Evolutionary conservation across 1,140 invertebrate genomes (phyloP).

Genomic region (Heliconius hermathena): DNA sequence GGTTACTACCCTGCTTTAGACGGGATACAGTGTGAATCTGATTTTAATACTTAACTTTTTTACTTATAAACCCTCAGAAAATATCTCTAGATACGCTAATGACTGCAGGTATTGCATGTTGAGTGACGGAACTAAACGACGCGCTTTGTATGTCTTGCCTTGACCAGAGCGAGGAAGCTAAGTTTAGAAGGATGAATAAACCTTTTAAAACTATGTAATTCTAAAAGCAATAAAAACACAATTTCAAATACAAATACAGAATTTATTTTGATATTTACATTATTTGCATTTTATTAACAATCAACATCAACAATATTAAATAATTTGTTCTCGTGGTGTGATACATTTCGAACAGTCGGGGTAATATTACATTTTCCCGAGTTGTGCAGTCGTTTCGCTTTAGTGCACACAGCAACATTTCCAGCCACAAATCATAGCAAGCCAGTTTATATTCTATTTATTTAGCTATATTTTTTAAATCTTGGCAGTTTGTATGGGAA

Average conservation of each 20-base stretch:
- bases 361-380: slow-evolving; percentile 67
- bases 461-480: slow-evolving; percentile 34
- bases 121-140: no score
- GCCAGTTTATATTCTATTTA: slow-evolving; percentile 33
- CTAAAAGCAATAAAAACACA: slow-evolving; percentile 48
- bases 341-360: slow-evolving; percentile 75
- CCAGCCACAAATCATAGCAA: slow-evolving; percentile 37
- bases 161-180: no score
- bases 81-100: no score
- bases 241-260: slow-evolving; percentile 83
- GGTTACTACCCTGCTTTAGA: no score
- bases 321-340: slow-evolving; percentile 80
- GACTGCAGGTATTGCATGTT: no score
- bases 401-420: slow-evolving; percentile 41
- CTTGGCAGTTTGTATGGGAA: slow-evolving; percentile 46
- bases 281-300: slow-evolving; percentile 84
- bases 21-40: no score
- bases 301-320: slow-evolving; percentile 84
- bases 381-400: slow-evolving; percentile 58
- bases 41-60: no score
- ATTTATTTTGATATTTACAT: slow-evolving; percentile 84
- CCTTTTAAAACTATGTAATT: no score
- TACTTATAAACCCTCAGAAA: no score
- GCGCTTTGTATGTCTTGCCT: no score
- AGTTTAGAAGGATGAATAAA: no score